Conservation (phyloP, 2,888 invertebrate genomes). For the Dicyrtomina minuta region DNA sequence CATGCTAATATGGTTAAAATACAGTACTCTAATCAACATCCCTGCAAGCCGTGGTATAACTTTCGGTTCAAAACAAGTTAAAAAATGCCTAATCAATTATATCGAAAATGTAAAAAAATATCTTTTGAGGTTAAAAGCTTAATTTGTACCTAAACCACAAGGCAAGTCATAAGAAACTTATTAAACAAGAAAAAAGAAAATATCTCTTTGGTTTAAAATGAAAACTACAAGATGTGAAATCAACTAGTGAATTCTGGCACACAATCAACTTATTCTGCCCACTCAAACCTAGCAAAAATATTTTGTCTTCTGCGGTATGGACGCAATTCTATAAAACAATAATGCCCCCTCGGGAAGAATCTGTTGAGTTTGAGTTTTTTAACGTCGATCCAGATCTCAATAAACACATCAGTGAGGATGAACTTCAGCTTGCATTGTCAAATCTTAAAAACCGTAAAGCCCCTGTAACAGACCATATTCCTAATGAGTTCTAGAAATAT, state of each 20-base stretch:
- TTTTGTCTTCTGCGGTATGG: not conserved
- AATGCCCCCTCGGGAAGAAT: not conserved
- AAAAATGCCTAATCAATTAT: too few relatives aligned
- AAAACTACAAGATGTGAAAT: too few relatives aligned
- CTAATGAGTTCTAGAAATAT: not conserved
- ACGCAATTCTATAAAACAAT: not conserved
- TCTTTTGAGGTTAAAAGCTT: too few relatives aligned
- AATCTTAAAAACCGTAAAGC: not conserved
- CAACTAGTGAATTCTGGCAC: not conserved
- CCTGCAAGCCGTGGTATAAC: too few relatives aligned
- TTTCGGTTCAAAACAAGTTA: too few relatives aligned
- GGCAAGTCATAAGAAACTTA: too few relatives aligned
- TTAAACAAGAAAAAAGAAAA: too few relatives aligned
- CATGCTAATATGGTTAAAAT: too few relatives aligned
- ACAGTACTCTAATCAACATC: too few relatives aligned
- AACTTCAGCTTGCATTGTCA: not conserved
- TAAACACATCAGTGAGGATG: not conserved
- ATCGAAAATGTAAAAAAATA: too few relatives aligned
- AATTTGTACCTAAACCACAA: too few relatives aligned
- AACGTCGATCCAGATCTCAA: not conserved
- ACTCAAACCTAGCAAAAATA: not conserved
- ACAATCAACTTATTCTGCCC: not conserved
- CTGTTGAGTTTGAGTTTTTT: not conserved
- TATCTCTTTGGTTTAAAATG: too few relatives aligned
- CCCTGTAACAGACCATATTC: slow-evolving; percentile 1